Evolutionary conservation across 2,888 invertebrate genomes (phyloP), one percentile per base, ranked within the genome.

Genomic region (Catocala sponsa): DNA sequence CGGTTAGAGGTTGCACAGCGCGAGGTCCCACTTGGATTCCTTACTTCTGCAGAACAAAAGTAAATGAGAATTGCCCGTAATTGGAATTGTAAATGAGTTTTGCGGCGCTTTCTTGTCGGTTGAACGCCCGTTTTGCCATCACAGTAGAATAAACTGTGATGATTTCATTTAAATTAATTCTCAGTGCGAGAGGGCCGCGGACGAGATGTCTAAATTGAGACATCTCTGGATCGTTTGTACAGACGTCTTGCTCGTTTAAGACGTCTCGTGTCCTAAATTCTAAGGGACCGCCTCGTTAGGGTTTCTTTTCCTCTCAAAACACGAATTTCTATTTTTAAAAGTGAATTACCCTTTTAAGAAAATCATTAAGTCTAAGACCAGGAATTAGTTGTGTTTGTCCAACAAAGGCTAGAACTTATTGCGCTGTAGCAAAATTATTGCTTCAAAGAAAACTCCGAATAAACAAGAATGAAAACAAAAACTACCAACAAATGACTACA

Each of bases 61-160:
- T 91, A 92, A 93, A 92, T 90, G 92, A 91, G 91, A 90, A 92
- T 90, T 87, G 90, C 87, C 89, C 89, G 88, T 92, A 92, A 92
- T 93, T 93, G 91, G 91, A 93, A 92, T 93, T 92, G 92, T 92
- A 93, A 92, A 93, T 92, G 92, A 92, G 91, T 88, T 88, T 88
- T 88, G 89, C 86, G 91, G 90, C 90, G 86, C 88, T 91, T 89
- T 91, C 91, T 91, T 91, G 91, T 87, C 88, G 88, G 90, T 89
- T 88, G 88, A 88, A 89, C 86, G 90, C 86, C 85, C 88, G 85
- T 82, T 82, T 84, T 81, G 83, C 86, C 88, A 88, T 89, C 90
- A 88, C 90, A 85, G 87, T 89, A 87, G 88, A 92, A 90, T 91
- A 93, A 92, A 92, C 91, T 91, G 91, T 87, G 91, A 92, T 90